Base-by-base conservation (phyloP, 2,797 vertebrate genomes). In the Peromyscus attwateri region DNA sequence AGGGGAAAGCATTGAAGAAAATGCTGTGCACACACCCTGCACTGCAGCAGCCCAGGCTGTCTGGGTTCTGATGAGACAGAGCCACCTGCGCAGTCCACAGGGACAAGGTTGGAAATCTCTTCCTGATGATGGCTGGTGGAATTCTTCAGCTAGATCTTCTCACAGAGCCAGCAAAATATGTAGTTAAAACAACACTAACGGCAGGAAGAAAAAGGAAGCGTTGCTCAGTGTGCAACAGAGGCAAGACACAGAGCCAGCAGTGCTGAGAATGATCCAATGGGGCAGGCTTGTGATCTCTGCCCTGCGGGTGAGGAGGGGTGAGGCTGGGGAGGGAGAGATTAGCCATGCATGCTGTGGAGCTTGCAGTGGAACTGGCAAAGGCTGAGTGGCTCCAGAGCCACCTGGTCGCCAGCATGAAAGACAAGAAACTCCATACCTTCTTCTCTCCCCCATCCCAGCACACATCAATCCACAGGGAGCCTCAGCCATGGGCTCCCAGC, bases 221-320 rank as follows among this genome's bases (percentile, higher is more conserved):
- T 31, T 79, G 64, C 55, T 68, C 14, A 25, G 60, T 11, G 3
- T 3, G 17, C 3, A 37, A 3, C 6, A 3, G 0, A 46, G 23
- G 68, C 55, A 64, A 66, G 19, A 0, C 6, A 16, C 0, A 31
- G 37, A 3, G 7, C 17, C 0, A 13, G 62, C 1, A 0, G 10
- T 0, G 1, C 40, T 0, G 1, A 19, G 8, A 9, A 1, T 27
- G 52, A 7, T 25, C 19, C 31, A 12, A 6, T 40, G 4, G 3
- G 25, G 40, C n/a, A 16, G 17, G 14, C 6, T 43, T 1, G 5
- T 0, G 0, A 2, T 3, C 29, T 29, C 64, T 17, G 6, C 23
- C 25, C 37, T 46, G 49, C 40, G 31, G 55, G 12, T 17, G 34
- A 83, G 16, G n/a, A 23, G 40, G 16, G 11, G 40, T 21, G 55